A percentile compares a stretch with the other conserved stretches of the same genome.
Evolutionary conservation across 2,797 vertebrate species (phyloP).

Genomic region (Astyanax mexicanus): DNA sequence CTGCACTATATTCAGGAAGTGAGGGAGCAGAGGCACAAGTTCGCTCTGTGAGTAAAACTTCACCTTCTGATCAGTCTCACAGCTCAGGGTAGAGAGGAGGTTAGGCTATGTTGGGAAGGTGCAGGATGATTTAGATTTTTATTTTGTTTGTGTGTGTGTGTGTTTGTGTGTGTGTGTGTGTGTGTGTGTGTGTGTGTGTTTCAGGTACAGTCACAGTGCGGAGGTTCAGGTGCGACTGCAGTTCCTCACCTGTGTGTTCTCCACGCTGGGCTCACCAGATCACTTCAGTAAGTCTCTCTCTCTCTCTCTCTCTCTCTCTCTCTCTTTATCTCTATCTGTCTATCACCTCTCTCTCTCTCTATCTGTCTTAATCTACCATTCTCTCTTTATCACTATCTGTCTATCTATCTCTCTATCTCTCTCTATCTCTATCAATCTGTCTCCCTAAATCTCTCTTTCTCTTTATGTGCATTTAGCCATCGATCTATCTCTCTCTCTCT

Average conservation of each 20-base stretch:
- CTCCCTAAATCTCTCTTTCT: too few relatives aligned
- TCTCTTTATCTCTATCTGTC: background rate
- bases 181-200: background rate
- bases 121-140: too few relatives aligned
- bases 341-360: background rate
- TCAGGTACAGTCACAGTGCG: constrained; percentile 95
- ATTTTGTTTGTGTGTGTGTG: background rate
- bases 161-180: too few relatives aligned
- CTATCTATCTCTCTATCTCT: too few relatives aligned
- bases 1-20: constrained; percentile 97
- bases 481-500: too few relatives aligned
- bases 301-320: background rate
- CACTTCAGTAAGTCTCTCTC: constrained; percentile 93
- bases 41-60: constrained; percentile 87
- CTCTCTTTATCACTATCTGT: background rate
- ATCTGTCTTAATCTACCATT: background rate
- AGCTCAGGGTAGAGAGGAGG: too few relatives aligned
- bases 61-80: too few relatives aligned
- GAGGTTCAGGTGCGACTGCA: constrained; percentile 98
- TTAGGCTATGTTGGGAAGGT: too few relatives aligned
- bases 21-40: constrained; percentile 91
- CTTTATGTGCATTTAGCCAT: too few relatives aligned
- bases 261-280: constrained; percentile 96
- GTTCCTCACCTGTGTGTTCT: constrained; percentile 98
- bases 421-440: too few relatives aligned